Conservation (phyloP, 2,113 vertebrate species). For the Phrynocephalus versicolor region DNA sequence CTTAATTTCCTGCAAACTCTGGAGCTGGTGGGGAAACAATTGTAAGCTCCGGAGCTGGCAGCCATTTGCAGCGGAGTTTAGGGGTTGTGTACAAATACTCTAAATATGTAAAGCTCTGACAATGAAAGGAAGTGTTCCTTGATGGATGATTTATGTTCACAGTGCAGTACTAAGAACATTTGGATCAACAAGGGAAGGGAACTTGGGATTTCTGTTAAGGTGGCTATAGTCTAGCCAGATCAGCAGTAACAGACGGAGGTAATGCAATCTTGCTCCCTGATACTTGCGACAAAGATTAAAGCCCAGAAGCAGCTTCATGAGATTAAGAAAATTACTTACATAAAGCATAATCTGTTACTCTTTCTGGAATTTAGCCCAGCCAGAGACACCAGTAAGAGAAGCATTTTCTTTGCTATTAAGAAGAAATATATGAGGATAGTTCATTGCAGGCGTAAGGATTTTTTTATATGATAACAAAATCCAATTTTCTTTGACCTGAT, state of each 20-base stretch:
- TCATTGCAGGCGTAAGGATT: conserved; percentile 27
- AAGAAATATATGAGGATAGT: background rate
- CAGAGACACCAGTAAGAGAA: background rate
- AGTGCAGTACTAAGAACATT: conserved; percentile 1
- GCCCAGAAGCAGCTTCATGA: conserved; percentile 15
- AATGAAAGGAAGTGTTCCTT: background rate
- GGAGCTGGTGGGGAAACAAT: too few relatives aligned
- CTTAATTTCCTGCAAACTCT: too few relatives aligned
- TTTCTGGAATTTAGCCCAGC: background rate
- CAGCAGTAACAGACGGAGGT: background rate
- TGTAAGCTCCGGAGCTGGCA: too few relatives aligned
- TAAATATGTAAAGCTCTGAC: rapidly evolving
- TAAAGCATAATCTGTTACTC: conserved; percentile 7
- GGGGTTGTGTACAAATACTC: too few relatives aligned
- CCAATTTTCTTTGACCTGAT: conserved; percentile 37
- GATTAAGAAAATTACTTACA: conserved; percentile 48
- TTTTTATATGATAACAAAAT: conserved; percentile 25
- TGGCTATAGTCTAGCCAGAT: background rate
- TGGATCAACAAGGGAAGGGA: background rate
- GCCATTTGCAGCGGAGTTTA: too few relatives aligned
- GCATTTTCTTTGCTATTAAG: background rate
- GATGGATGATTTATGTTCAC: background rate
- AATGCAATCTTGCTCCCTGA: conserved; percentile 27
- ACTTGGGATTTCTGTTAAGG: background rate
- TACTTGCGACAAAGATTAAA: conserved; percentile 1